phyloP scores from a whole-genome alignment of 2,888 invertebrate species.

The Eulithis prunata region DNA sequence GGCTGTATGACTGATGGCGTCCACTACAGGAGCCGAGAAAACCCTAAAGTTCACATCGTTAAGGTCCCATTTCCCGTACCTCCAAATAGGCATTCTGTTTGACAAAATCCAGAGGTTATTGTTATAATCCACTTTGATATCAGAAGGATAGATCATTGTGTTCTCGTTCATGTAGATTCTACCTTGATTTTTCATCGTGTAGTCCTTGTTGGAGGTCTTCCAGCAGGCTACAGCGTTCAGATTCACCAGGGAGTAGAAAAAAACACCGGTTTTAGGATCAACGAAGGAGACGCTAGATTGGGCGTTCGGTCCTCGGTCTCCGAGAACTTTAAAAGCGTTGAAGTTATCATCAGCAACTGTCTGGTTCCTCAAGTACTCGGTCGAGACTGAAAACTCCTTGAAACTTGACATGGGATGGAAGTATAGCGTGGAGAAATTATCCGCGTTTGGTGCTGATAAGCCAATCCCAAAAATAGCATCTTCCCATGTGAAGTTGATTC shows the following conservation, averaged over 20 bases:
- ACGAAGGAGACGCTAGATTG: slow-evolving; percentile 90
- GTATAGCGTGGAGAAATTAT: slow-evolving; percentile 89
- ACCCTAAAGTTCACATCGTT: slow-evolving; percentile 89
- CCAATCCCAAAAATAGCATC: slow-evolving; percentile 91
- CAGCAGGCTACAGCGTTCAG: slow-evolving; percentile 91
- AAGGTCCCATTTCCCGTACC: slow-evolving; percentile 86
- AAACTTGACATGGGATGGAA: slow-evolving; percentile 92
- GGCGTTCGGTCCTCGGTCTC: slow-evolving; percentile 88
- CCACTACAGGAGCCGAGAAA: slow-evolving; percentile 86
- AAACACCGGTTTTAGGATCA: slow-evolving; percentile 88
- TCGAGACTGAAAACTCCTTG: slow-evolving; percentile 90
- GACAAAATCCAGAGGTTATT: slow-evolving; percentile 90
- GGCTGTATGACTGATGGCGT: slow-evolving; percentile 89
- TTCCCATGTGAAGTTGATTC: slow-evolving; percentile 89
- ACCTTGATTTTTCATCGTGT: slow-evolving; percentile 88
- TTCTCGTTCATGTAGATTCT: slow-evolving; percentile 88
- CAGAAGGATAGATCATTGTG: slow-evolving; percentile 91
- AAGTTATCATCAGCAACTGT: slow-evolving; percentile 83
- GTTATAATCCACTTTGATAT: slow-evolving; percentile 89
- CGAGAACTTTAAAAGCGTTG: slow-evolving; percentile 87
- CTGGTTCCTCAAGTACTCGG: slow-evolving; percentile 86
- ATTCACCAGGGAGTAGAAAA: slow-evolving; percentile 90
- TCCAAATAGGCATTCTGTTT: slow-evolving; percentile 88
- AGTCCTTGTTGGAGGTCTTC: slow-evolving; percentile 88
- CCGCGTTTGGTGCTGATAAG: slow-evolving; percentile 85